Conservation (phyloP, 2,888 invertebrate species). For the Sisyra terminalis region DNA sequence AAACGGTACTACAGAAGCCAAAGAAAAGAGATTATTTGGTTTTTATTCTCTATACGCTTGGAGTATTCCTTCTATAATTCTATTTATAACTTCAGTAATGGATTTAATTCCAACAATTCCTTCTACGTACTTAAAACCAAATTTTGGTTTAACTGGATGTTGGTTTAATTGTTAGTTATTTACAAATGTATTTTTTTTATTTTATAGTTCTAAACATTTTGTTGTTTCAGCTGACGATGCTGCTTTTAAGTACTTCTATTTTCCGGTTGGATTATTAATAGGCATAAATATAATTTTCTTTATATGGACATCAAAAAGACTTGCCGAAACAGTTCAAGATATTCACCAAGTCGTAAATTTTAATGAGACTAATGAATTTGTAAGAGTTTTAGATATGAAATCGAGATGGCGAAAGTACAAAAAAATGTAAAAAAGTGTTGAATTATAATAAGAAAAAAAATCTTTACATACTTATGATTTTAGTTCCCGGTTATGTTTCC, state of each 20-base stretch:
- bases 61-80: constrained; percentile 11
- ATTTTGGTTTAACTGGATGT: constrained; percentile 38
- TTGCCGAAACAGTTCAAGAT: constrained; percentile 19
- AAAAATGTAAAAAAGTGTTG: constrained; percentile 27
- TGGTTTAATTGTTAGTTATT: constrained; percentile 41
- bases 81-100: constrained; percentile 30
- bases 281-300: constrained; percentile 36
- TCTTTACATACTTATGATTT: constrained; percentile 10
- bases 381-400: constrained; percentile 20
- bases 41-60: constrained; percentile 13
- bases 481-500: constrained; percentile 37
- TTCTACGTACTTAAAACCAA: constrained; percentile 37
- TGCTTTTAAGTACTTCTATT: constrained; percentile 43
- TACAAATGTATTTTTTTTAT: constrained; percentile 12
- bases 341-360: constrained; percentile 3
- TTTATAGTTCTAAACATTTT: background rate
- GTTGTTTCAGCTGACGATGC: constrained; percentile 33
- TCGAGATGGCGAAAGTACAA: constrained; percentile 30
- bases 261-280: constrained; percentile 38
- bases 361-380: constrained; percentile 3
- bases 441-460: background rate
- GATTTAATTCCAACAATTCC: constrained; percentile 41
- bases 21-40: constrained; percentile 12
- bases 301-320: constrained; percentile 33
- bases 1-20: background rate